These are phyloP conservation scores for Hycleus phaleratus DNA, from an alignment of 1,140 invertebrate genomes.

Conservation along the genomic window DNA sequence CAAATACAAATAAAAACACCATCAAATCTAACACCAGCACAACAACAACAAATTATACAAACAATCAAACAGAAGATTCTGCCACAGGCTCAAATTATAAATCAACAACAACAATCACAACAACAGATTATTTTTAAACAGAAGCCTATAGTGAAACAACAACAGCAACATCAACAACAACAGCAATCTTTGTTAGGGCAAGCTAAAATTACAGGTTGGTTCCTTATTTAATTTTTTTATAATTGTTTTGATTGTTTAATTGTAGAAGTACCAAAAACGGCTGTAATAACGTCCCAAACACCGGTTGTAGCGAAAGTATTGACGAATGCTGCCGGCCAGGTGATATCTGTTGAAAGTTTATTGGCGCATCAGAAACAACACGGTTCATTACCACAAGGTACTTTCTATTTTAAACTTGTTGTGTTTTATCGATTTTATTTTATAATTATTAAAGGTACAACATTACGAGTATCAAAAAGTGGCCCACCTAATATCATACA, in stretches of 20 bases:
- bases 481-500: conserved; percentile 40
- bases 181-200: conserved; percentile 4
- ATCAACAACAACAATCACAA: conserved; percentile 23
- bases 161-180: conserved; percentile 1
- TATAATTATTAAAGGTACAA: conserved; percentile 31
- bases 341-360: conserved; percentile 60
- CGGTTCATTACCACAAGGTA: conserved; percentile 40
- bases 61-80: conserved; percentile 40
- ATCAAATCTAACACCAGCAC: conserved; percentile 38
- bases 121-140: conserved; percentile 35
- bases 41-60: conserved; percentile 44
- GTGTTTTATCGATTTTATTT: not conserved
- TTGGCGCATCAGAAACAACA: conserved; percentile 51
- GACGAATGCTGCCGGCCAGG: conserved; percentile 51
- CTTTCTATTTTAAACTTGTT: not conserved
- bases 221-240: not conserved
- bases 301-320: conserved; percentile 51
- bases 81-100: conserved; percentile 31
- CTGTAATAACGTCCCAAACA: conserved; percentile 23
- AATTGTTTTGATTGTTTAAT: not conserved
- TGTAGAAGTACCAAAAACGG: conserved; percentile 12
- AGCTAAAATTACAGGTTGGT: conserved; percentile 3
- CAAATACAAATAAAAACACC: conserved; percentile 29
- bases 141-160: conserved; percentile 28
- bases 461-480: conserved; percentile 42